Conservation (phyloP, 2,888 invertebrate species). For the Scaptomyza reducta region DNA sequence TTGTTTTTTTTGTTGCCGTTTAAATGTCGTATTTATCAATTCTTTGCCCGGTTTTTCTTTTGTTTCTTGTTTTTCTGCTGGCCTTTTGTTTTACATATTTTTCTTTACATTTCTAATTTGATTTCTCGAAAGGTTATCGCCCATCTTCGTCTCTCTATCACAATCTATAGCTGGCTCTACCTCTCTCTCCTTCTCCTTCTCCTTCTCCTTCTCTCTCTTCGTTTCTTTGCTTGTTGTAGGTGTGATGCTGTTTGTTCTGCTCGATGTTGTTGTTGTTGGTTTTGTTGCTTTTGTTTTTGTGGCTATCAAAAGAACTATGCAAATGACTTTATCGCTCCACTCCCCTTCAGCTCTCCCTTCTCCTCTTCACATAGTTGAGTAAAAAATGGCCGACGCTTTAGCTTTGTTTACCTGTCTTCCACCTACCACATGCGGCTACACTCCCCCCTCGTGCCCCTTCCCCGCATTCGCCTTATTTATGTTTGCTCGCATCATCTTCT, state of each 20-base stretch:
- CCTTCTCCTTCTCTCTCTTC: neutral
- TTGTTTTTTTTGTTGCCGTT: slow-evolving; percentile 19
- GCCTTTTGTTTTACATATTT: slow-evolving; percentile 38
- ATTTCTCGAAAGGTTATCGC: slow-evolving; percentile 75
- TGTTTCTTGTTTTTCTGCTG: slow-evolving; percentile 12
- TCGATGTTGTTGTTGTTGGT: slow-evolving; percentile 19
- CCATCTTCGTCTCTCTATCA: neutral
- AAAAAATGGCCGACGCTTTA: slow-evolving; percentile 58
- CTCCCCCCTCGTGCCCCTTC: slow-evolving; percentile 4
- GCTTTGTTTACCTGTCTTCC: slow-evolving; percentile 67
- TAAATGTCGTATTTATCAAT: slow-evolving; percentile 9
- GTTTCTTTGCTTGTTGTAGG: slow-evolving; percentile 45
- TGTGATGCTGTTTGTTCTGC: slow-evolving; percentile 45
- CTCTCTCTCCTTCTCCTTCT: neutral
- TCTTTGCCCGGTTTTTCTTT: slow-evolving; percentile 4
- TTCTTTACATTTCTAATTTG: slow-evolving; percentile 73
- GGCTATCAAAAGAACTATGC: slow-evolving; percentile 74
- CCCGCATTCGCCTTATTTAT: slow-evolving; percentile 58
- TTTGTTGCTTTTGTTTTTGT: slow-evolving; percentile 26
- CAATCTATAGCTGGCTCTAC: neutral
- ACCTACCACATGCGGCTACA: slow-evolving; percentile 29
- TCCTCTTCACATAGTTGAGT: slow-evolving; percentile 47
- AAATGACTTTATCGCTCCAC: slow-evolving; percentile 74
- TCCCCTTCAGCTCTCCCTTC: slow-evolving; percentile 2
- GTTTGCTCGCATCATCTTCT: slow-evolving; percentile 72